Evolutionary conservation across 92 coral and sea anemone species (phyloP), one percentile per base, ranked within the genome.

Genomic region (Paragorgia papillata): DNA sequence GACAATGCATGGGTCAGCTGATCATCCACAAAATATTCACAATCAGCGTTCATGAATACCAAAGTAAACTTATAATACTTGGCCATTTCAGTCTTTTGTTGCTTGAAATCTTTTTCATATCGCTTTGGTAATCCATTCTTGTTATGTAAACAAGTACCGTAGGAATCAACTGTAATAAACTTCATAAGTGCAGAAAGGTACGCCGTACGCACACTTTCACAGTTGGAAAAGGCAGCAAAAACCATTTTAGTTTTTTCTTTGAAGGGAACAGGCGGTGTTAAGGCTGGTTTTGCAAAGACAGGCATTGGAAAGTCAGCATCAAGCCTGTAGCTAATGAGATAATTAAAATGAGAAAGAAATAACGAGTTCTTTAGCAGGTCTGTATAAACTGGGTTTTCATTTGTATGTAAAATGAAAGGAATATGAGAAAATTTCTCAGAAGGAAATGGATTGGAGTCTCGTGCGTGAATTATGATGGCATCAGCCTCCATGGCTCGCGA

Each of bases 161-260:
- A 89, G 2, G 90, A 86, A 57, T 89, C 90, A 5, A 89, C 86
- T 18, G 62, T 55, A 12, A 86, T 70, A 46, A 33, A 68, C 61
- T 86, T 83, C 89, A 86, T 89, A n/a, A 89, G 66, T 34, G 86
- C 73, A 25, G 53, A 79, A 49, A 89, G 28, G 57, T 89, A 89
- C 4, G 81, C 82, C 1, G 95, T 89, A 68, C 95, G 79, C 15
- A 68, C 86, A 3, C 29, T 20, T 65, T 89, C 95, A 57, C 95
- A 89, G 62, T 89, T 54, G 22, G 95, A 86, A 59, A 86, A 86
- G n/a, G 65, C 90, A 2, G 86, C 95, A 8, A 84, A 50, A 22
- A 86, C 67, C 3, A 80, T 20, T 19, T 85, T 82, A 48, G 75
- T 80, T 78, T 89, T 89, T 24, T 80, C 62, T 34, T 69, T 30